phyloP scores from a whole-genome alignment of 2,888 invertebrate species.

The Sthenelais limicola region DNA sequence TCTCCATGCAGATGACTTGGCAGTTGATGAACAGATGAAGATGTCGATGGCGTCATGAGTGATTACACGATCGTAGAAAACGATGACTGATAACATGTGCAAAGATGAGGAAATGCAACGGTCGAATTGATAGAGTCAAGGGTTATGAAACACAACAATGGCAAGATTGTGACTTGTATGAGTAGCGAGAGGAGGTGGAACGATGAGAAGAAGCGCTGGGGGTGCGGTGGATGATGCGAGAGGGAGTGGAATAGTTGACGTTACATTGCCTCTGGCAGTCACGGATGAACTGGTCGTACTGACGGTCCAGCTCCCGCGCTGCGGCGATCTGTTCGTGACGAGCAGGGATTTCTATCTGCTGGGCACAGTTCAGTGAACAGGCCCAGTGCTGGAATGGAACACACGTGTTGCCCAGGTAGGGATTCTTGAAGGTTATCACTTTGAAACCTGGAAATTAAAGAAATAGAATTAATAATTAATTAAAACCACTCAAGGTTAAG shows the following conservation, averaged over 20 bases:
- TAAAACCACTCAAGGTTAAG: not conserved
- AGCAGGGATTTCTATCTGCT: slow-evolving; percentile 73
- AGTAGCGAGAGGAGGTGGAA: not conserved
- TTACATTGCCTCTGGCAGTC: slow-evolving; percentile 49
- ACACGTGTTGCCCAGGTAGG: slow-evolving; percentile 74
- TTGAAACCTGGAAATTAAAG: slow-evolving; percentile 70
- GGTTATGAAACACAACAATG: slow-evolving; percentile 19
- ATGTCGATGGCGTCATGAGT: no score
- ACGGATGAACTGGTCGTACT: slow-evolving; percentile 61
- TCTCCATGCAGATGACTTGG: no score
- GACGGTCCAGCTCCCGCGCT: slow-evolving; percentile 67
- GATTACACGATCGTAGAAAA: no score
- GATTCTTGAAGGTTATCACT: slow-evolving; percentile 74
- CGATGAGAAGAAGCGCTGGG: slow-evolving; percentile 14
- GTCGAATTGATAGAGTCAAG: no score
- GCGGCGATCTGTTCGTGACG: slow-evolving; percentile 70
- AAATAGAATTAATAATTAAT: no score
- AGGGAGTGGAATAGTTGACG: slow-evolving; percentile 18
- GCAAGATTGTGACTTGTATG: slow-evolving; percentile 18
- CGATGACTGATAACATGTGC: no score
- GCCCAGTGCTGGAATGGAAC: slow-evolving; percentile 75
- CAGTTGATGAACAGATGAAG: no score
- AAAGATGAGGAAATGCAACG: no score
- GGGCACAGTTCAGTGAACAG: slow-evolving; percentile 72
- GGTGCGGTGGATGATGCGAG: slow-evolving; percentile 19